phyloP scores from a whole-genome alignment of 2,888 invertebrate species.

The Hartigia nigra region DNA sequence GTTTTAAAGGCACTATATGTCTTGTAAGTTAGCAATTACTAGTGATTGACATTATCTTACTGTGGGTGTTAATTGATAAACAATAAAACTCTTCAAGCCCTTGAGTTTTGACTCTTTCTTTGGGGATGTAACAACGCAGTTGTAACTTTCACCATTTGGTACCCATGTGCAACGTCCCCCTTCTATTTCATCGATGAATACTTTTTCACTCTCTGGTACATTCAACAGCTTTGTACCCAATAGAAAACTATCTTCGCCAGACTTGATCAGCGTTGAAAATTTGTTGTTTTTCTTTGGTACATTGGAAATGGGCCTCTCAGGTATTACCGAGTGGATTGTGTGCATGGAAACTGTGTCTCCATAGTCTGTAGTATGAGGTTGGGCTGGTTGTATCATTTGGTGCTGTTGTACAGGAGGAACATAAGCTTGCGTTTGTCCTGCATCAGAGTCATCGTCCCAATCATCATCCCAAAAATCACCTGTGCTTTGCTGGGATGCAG shows the following conservation, averaged over 20 bases:
- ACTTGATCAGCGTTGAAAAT: conserved; percentile 91
- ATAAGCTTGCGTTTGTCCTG: conserved; percentile 70
- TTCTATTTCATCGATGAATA: conserved; percentile 77
- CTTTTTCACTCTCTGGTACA: conserved; percentile 78
- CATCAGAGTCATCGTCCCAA: conserved; percentile 88
- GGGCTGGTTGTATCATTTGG: conserved; percentile 54
- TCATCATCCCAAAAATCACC: conserved; percentile 86
- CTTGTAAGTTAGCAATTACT: background rate
- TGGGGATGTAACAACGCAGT: conserved; percentile 91
- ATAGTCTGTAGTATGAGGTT: conserved; percentile 55
- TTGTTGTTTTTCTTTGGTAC: conserved; percentile 79
- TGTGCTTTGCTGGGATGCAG: conserved; percentile 65
- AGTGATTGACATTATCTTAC: conserved; percentile 57
- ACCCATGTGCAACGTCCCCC: conserved; percentile 84
- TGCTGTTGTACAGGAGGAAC: conserved; percentile 64
- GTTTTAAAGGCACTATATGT: background rate
- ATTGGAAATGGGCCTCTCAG: conserved; percentile 67
- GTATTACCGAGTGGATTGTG: conserved; percentile 71
- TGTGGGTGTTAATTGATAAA: conserved; percentile 94
- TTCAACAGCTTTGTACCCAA: conserved; percentile 79
- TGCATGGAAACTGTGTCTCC: conserved; percentile 68
- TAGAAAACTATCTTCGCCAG: conserved; percentile 90
- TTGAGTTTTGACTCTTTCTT: conserved; percentile 98
- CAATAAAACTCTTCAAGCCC: conserved; percentile 97
- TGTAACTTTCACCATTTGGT: conserved; percentile 78